A percentile compares a stretch with the other conserved stretches of the same genome.
These are phyloP conservation scores for Eidolon dupreanum DNA, from an alignment of 2,797 vertebrate species.

Conservation along the genomic window DNA sequence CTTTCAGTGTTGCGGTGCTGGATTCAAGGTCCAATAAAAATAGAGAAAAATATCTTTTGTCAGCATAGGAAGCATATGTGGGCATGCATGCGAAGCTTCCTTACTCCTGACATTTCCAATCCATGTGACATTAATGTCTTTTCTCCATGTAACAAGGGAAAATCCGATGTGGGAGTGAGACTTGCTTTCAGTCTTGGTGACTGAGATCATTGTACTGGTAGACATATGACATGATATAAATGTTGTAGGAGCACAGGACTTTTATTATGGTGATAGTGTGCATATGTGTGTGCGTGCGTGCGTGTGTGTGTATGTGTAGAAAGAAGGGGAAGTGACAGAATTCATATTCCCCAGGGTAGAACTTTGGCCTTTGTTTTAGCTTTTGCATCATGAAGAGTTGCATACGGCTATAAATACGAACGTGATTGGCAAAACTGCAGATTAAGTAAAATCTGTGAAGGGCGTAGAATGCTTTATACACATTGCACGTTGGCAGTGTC, in stretches of 20 bases:
- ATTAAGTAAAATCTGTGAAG: conserved; percentile 72
- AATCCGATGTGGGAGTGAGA: neutral
- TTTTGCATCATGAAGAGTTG: conserved; percentile 17
- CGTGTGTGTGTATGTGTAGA: neutral
- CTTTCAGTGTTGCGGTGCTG: neutral
- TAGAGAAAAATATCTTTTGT: neutral
- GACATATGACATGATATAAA: neutral
- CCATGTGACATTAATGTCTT: neutral
- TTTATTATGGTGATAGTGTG: neutral
- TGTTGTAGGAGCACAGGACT: neutral
- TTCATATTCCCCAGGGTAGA: neutral
- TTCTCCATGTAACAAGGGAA: neutral
- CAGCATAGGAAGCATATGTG: neutral
- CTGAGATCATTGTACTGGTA: neutral
- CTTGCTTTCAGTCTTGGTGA: neutral
- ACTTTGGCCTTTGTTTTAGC: conserved; percentile 51
- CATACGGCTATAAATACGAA: conserved; percentile 22
- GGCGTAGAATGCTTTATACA: conserved; percentile 57
- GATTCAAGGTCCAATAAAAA: neutral
- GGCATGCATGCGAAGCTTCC: neutral
- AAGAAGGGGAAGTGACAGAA: neutral
- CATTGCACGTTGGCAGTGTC: conserved; percentile 42
- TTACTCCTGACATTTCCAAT: neutral
- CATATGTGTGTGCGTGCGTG: neutral
- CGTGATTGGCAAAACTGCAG: conserved; percentile 41